Percentiles rank a stretch among this genome's conserved stretches.
phyloP scores from a whole-genome alignment of 2,113 vertebrate genomes.

The Lichenostomus cassidix region DNA sequence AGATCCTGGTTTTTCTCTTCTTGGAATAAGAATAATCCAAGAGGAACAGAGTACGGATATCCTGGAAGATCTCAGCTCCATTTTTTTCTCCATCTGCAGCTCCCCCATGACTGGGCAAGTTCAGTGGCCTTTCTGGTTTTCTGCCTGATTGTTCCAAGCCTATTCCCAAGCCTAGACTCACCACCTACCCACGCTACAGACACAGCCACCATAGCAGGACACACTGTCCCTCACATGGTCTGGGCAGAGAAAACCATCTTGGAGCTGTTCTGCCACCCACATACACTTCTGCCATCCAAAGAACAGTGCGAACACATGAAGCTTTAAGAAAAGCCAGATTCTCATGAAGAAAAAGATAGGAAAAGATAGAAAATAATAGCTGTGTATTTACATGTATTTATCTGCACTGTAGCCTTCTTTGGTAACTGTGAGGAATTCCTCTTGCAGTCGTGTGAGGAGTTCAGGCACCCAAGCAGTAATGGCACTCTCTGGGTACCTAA shows the following conservation, averaged over 20 bases:
- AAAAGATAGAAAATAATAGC: background rate
- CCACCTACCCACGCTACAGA: background rate
- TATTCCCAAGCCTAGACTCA: background rate
- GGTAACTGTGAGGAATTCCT: background rate
- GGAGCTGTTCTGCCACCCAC: background rate
- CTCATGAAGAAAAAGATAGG: background rate
- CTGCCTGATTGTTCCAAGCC: background rate
- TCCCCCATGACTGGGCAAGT: background rate
- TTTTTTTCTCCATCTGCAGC: background rate
- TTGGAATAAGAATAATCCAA: background rate
- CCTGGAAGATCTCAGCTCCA: background rate
- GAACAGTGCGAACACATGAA: background rate
- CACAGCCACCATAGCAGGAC: background rate
- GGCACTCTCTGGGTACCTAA: background rate
- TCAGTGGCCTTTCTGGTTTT: background rate
- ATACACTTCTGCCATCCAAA: background rate
- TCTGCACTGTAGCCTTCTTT: background rate
- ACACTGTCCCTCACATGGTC: background rate
- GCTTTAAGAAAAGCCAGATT: background rate
- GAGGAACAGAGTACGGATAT: background rate
- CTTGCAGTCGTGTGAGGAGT: background rate
- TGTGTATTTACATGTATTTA: rapidly evolving
- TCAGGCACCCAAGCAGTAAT: background rate
- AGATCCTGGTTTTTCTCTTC: background rate
- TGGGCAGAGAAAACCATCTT: background rate